phyloP scores from a whole-genome alignment of 2,797 vertebrate species.

The Knipowitschia caucasica region DNA sequence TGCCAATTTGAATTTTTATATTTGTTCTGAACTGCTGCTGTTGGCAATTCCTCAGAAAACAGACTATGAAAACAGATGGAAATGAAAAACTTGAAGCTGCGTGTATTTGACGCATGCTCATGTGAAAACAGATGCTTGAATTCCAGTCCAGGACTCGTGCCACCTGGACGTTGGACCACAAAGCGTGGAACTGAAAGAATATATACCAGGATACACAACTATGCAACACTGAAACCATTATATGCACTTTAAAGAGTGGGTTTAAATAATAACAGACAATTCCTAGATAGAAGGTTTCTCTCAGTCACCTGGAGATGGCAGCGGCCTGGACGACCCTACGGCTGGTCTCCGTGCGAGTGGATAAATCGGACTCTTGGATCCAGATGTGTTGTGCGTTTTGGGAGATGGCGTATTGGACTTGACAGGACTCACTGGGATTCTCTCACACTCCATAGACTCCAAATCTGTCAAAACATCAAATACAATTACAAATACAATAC shows the following conservation, averaged over 20 bases:
- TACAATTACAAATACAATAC: neutral
- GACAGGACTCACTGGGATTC: constrained; percentile 45
- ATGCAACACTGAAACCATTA: too few species aligned
- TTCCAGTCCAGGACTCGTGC: too few species aligned
- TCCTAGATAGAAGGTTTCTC: neutral
- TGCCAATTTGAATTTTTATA: too few species aligned
- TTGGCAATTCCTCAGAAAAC: too few species aligned
- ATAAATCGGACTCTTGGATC: constrained; percentile 80
- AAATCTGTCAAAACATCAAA: constrained; percentile 36
- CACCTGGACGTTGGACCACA: too few species aligned
- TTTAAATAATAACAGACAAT: neutral
- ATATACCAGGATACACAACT: too few species aligned
- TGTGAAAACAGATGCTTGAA: too few species aligned
- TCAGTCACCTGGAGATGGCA: constrained; percentile 84
- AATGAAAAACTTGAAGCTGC: too few species aligned
- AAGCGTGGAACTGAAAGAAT: too few species aligned
- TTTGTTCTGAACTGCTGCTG: too few species aligned
- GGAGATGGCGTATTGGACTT: constrained; percentile 55
- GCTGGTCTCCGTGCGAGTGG: constrained; percentile 83
- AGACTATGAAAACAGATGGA: too few species aligned
- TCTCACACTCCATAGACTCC: constrained; percentile 49
- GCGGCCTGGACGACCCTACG: constrained; percentile 82
- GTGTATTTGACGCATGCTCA: too few species aligned
- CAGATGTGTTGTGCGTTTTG: constrained; percentile 69
- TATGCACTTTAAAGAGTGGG: neutral